Percentiles rank a stretch among this genome's conserved stretches.
Conservation (phyloP, 2,113 vertebrate species). For the Tachysurus vachellii region DNA sequence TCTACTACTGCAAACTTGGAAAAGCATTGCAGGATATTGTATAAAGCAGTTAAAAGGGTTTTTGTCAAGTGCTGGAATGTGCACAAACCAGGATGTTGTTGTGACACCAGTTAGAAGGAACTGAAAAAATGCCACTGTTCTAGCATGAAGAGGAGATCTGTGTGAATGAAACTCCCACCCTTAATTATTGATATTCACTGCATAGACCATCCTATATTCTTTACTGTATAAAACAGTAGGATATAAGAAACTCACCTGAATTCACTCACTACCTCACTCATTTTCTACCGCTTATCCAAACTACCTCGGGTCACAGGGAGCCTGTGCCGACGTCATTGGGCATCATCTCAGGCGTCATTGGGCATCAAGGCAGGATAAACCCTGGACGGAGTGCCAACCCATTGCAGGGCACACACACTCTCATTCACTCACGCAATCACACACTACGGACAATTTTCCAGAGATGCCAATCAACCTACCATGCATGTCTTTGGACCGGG, state of each 20-base stretch:
- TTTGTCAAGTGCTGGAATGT: slow-evolving; percentile 36
- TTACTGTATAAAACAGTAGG: background rate
- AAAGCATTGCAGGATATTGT: background rate
- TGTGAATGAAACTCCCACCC: background rate
- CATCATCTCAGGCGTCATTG: too few relatives aligned
- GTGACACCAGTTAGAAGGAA: slow-evolving; percentile 21
- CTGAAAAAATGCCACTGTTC: background rate
- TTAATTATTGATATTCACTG: background rate
- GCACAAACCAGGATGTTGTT: slow-evolving; percentile 1
- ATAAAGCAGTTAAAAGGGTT: slow-evolving; percentile 38
- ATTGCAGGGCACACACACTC: too few relatives aligned
- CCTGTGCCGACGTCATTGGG: too few relatives aligned
- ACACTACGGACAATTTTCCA: too few relatives aligned
- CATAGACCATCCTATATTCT: background rate
- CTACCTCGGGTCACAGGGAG: too few relatives aligned
- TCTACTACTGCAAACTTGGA: slow-evolving; percentile 5
- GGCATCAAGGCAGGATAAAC: too few relatives aligned
- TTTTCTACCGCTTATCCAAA: too few relatives aligned
- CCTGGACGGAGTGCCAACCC: too few relatives aligned
- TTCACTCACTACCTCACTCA: too few relatives aligned
- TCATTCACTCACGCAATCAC: too few relatives aligned
- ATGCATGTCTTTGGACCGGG: too few relatives aligned
- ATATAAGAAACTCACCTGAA: background rate
- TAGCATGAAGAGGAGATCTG: background rate
- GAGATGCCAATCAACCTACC: too few relatives aligned